Base-by-base conservation (phyloP, 2,113 vertebrate genomes). In the Larimichthys crocea region DNA sequence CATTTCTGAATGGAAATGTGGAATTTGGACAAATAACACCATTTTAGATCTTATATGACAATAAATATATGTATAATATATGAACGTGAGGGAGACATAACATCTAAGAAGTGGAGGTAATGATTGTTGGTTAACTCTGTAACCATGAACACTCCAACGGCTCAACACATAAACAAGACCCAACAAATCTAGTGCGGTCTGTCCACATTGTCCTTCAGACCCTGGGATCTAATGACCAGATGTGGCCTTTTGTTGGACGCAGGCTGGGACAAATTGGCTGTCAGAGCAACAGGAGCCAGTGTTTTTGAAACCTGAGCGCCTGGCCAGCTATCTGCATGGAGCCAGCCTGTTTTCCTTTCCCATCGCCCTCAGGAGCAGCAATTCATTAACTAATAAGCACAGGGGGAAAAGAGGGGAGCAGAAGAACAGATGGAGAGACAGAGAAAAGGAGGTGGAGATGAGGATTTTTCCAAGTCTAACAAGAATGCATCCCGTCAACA, bases 281-380 rank as follows among this genome's bases (percentile, higher is more conserved):
- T 86, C 89, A 62, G 88, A 94, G 93, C 92, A 94, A 94, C 91
- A 72, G 84, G 83, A 91, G 77, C 75, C 82, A 8, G 67, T 95
- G 94, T 95, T 95, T 89, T 94, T 93, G 95, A 95, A 95, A 95
- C 90, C 89, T 16, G 90, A 95, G 90, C 46, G 26, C 87, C 74
- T 29, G 44, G 63, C 62, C 88, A 91, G 94, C 92, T 90, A 89
- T 86, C 87, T 73, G 89, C 87, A 74, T 60, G 83, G 86, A 93
- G 88, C 80, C 92, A 82, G 85, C 70, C 88, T 92, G 92, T 86
- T 93, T 91, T 93, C 75, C 92, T 94, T 94, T 94, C 87, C 92
- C 92, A 94, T 87, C 85, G 26, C 85, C 85, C 74, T 85, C 74
- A 86, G 88, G 77, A 91, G 74, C 79, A 84, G 82, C 93, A 94